Base-by-base conservation (phyloP, 2,113 vertebrate genomes). In the Rhabdomys dilectus region DNA sequence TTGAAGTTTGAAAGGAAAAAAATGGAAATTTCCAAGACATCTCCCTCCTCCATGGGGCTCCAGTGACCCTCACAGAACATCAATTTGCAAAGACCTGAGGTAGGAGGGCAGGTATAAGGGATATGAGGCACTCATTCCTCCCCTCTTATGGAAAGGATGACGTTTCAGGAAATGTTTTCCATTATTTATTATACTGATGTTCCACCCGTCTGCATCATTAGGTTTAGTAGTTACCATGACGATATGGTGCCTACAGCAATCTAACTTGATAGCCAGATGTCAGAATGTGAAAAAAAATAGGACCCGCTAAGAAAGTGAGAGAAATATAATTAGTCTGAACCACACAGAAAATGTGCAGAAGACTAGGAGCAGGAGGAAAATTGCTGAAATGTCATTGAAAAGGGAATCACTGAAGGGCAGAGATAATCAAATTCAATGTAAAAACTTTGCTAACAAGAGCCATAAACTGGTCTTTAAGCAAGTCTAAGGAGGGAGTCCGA, bases 221-320 rank as follows among this genome's bases (percentile, higher is more conserved):
- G 97, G 89, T 76, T 97, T 94, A 60, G 91, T 72, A 89, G 96
- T 98, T 97, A 91, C 97, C 92, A 97, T 98, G 97, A 96, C 97
- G 77, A 97, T 97, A 85, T 84, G 92, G 96, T 97, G 96, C 95
- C 95, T 96, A 92, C 91, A 95, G 97, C 97, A 93, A 96, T 97
- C 95, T 96, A 95, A 98, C 97, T 97, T 97, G 97, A 97, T 97
- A 97, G 95, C 97, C 97, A 98, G 96, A 97, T 96, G 96, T 96
- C 96, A 97, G 92, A 97, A 97, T 90, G 93, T 87, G 96, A 93
- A 96, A 95, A 89, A 89, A 98, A 97, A 97, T 94, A 97, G 97
- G 96, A 93, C 95, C 91, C 56, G 97, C 96, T 90, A 95, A 97
- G 93, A 97, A 97, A 97, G 93, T 94, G 88, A 93, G 95, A 97